A percentile compares a stretch with the other conserved stretches of the same genome.
These are phyloP conservation scores for Psilopsiagon aymara DNA, from an alignment of 2,113 vertebrate genomes.

Conservation along the genomic window DNA sequence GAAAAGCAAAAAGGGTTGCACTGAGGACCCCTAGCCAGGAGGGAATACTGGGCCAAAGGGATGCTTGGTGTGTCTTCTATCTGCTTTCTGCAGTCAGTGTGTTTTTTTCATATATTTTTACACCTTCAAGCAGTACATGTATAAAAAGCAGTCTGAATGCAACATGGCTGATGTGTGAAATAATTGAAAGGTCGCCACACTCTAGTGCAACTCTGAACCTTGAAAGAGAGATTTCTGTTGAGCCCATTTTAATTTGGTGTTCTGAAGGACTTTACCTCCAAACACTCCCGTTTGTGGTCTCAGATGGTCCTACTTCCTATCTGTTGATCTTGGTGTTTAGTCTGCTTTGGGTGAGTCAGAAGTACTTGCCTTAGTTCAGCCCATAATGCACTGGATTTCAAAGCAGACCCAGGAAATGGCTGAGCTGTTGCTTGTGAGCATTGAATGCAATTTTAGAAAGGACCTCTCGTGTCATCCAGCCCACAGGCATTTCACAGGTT, in stretches of 20 bases:
- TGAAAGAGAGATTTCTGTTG: not conserved
- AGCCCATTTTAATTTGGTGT: fast-evolving
- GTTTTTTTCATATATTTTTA: fast-evolving
- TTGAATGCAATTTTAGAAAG: not conserved
- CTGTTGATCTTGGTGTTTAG: not conserved
- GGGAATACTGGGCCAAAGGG: no score
- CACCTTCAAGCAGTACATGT: not conserved
- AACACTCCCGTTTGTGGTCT: not conserved
- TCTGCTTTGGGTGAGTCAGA: not conserved
- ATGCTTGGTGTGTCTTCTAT: not conserved
- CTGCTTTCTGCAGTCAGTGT: not conserved
- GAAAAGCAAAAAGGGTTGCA: fast-evolving
- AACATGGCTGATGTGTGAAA: not conserved
- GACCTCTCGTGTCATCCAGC: not conserved
- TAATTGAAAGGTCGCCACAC: not conserved
- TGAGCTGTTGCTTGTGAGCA: fast-evolving
- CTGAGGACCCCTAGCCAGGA: not conserved
- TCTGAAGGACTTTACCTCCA: not conserved
- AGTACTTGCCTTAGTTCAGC: not conserved
- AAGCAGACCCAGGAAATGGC: fast-evolving
- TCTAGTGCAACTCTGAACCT: not conserved
- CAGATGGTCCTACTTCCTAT: fast-evolving
- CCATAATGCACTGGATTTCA: fast-evolving
- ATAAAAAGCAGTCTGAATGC: not conserved
- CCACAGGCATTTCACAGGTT: not conserved